Conservation (phyloP, 2,113 vertebrate species). For the Clarias macrocephalus region DNA sequence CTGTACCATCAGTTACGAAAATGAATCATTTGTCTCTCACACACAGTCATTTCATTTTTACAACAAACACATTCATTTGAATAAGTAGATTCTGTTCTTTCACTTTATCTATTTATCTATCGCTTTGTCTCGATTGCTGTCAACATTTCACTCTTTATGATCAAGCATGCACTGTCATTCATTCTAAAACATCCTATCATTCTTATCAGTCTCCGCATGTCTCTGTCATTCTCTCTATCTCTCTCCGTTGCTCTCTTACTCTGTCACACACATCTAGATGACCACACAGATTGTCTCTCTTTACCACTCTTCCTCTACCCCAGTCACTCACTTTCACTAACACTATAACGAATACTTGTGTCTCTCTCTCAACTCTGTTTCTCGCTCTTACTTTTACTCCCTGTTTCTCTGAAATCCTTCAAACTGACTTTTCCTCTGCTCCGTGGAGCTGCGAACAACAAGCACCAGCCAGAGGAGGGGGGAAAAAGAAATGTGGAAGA, state of each 20-base stretch:
- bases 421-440: constrained; percentile 50
- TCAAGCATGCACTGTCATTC: neutral
- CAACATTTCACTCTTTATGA: neutral
- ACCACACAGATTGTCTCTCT: neutral
- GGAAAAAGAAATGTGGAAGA: constrained; percentile 47
- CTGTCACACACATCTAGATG: neutral
- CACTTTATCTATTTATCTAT: neutral
- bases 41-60: no score
- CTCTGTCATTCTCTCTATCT: neutral
- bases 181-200: neutral
- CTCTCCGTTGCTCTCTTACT: neutral
- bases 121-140: neutral
- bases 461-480: constrained; percentile 38
- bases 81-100: neutral
- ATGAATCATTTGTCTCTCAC: neutral
- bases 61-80: neutral
- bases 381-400: neutral
- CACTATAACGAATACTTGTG: no score
- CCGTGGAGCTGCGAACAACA: constrained; percentile 49
- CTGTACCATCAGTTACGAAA: neutral
- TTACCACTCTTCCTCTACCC: neutral
- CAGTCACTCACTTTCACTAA: neutral
- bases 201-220: neutral
- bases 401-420: constrained; percentile 42
- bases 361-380: neutral